Evolutionary conservation across 2,113 vertebrate species (phyloP).

Genomic region (Synchiropus splendidus): DNA sequence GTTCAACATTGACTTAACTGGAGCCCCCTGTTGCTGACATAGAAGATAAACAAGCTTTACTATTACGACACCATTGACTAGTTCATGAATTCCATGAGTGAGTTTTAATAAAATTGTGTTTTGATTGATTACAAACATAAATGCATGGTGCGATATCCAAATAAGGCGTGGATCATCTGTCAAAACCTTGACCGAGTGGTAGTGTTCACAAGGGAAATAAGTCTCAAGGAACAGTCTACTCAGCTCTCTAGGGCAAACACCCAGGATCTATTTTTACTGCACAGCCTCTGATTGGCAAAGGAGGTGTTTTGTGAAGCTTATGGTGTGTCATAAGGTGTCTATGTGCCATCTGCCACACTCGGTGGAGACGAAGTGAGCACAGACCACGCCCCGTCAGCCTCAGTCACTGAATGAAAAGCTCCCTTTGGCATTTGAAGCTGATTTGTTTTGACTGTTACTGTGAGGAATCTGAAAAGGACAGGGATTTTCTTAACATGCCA

Average conservation of each 20-base stretch:
- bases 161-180: too few relatives aligned
- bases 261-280: conserved; percentile 55
- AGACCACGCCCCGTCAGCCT: conserved; percentile 39
- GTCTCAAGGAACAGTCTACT: conserved; percentile 36
- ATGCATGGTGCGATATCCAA: too few relatives aligned
- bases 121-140: too few relatives aligned
- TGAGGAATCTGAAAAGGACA: too few relatives aligned
- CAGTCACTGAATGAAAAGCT: conserved; percentile 38
- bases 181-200: too few relatives aligned
- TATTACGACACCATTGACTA: too few relatives aligned
- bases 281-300: conserved; percentile 50
- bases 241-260: conserved; percentile 41
- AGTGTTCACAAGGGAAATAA: conserved; percentile 29
- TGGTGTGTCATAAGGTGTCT: conserved; percentile 59
- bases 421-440: conserved; percentile 46
- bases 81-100: too few relatives aligned
- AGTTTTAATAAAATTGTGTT: too few relatives aligned
- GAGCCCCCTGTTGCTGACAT: too few relatives aligned
- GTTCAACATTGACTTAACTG: too few relatives aligned
- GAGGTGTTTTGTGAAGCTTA: conserved; percentile 43
- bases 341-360: conserved; percentile 65
- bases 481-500: neutral
- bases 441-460: conserved; percentile 19
- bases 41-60: too few relatives aligned
- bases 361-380: conserved; percentile 36